A percentile compares a stretch with the other conserved stretches of the same genome.
Evolutionary conservation across 2,888 invertebrate species (phyloP).

Genomic region (Pachymerium ferrugineum): DNA sequence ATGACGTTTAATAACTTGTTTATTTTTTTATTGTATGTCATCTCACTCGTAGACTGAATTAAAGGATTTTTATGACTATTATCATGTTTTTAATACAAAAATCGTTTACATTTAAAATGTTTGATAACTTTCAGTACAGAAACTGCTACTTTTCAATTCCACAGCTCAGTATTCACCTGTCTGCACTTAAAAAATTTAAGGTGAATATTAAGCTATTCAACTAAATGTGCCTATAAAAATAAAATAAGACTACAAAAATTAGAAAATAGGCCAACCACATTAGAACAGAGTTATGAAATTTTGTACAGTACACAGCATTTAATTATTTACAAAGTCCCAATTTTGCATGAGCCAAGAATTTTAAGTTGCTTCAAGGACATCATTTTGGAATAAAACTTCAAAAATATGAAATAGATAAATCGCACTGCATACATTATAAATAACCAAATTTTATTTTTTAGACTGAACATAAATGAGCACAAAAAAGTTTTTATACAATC

Average conservation of each 20-base stretch:
- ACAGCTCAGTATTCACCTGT: neutral
- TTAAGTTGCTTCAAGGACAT: neutral
- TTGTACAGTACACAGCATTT: neutral
- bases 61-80: too few species aligned
- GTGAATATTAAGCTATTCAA: neutral
- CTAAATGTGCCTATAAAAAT: too few species aligned
- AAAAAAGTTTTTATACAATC: neutral
- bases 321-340: neutral
- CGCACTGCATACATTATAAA: neutral
- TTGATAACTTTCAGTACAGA: neutral
- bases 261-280: neutral
- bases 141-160: neutral
- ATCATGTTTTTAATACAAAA: slow-evolving; percentile 6
- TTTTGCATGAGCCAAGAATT: neutral
- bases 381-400: neutral
- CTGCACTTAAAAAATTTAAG: neutral
- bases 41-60: too few species aligned
- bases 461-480: neutral
- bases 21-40: neutral
- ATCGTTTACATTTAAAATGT: neutral
- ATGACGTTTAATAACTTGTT: too few species aligned
- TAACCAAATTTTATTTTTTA: neutral
- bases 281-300: neutral
- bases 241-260: neutral
- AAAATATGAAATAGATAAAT: neutral